Evolutionary conservation across 1,140 invertebrate species (phyloP), one percentile per base, ranked within the genome.

Genomic region (Brachionus calyciflorus): DNA sequence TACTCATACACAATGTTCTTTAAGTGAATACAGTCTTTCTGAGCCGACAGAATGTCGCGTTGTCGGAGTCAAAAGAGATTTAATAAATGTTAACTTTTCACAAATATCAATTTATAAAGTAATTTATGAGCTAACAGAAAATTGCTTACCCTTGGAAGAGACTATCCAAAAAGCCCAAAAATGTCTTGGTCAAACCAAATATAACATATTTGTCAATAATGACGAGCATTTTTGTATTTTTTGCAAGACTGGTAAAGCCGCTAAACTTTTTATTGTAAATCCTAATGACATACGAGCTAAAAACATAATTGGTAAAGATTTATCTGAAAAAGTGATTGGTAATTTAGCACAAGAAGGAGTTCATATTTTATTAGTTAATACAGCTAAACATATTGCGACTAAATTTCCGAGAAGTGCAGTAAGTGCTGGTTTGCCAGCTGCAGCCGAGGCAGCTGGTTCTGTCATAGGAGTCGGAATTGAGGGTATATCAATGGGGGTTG

Each of bases 121-220:
- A 19, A 41, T 44, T 46, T 65, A 65, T 65, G 21, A 37, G 1
- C 21, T 65, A 12, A 44, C 60, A 24, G 60, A 65, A n/a, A 30
- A 24, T 26, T 24, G n/a, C 9, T 44, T 65, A 44, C 9, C 33
- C 24, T 37, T 19, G 0, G 60, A 44, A 4, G 60, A 65, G 9
- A 41, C 37, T 21, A 24, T 65, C 9, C 10, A 65, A 65, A 65
- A 65, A 44, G 33, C 37, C 3, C 26, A 41, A 44, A 28, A 41
- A 7, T 44, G 24, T 24, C 24, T 65, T 19, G 60, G 60, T 44
- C 37, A 65, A 65, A 4, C 9, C 12, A 65, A n/a, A 3, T 65
- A 65, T n/a, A 65, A 65, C 40, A 65, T 65, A 24, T 65, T 65
- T 46, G 60, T 65, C 33, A 65, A 65, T 24, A 65, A 65, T 65